These are phyloP conservation scores for Netelia melanura DNA, from an alignment of 2,888 invertebrate species.

Conservation along the genomic window DNA sequence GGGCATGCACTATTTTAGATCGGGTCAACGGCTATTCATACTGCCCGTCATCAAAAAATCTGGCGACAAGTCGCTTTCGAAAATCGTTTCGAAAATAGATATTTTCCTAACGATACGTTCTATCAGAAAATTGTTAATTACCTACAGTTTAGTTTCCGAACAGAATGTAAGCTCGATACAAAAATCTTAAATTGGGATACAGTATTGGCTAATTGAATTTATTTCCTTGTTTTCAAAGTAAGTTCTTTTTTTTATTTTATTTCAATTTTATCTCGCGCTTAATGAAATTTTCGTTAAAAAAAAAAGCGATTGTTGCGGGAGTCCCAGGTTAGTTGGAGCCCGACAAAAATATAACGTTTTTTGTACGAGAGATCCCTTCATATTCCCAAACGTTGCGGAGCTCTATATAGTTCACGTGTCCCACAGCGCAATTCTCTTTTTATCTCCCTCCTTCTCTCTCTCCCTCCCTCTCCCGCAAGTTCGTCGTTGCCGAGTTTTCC, in stretches of 20 bases:
- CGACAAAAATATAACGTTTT: conserved; percentile 20
- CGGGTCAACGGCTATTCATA: background rate
- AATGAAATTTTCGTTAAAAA: conserved; percentile 4
- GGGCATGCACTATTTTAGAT: conserved; percentile 30
- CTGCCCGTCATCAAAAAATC: background rate
- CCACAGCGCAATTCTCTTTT: conserved; percentile 48
- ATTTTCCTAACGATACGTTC: no score
- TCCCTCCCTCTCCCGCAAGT: conserved; percentile 27
- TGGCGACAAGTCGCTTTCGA: no score
- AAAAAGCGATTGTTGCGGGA: conserved; percentile 3
- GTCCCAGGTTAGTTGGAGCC: conserved; percentile 19
- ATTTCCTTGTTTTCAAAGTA: background rate
- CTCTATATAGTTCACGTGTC: conserved; percentile 37
- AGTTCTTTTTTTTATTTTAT: background rate
- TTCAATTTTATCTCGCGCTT: background rate
- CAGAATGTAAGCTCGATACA: no score
- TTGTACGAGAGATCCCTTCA: conserved; percentile 8
- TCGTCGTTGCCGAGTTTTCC: conserved; percentile 54
- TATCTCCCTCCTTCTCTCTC: conserved; percentile 20
- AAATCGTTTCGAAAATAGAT: no score
- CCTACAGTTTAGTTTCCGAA: no score
- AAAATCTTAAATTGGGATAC: no score
- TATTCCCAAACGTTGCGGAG: conserved; percentile 17
- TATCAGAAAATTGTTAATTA: no score
- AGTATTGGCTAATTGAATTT: no score